phyloP scores from a whole-genome alignment of 2,888 invertebrate genomes.

The Argyra leucocephala region DNA sequence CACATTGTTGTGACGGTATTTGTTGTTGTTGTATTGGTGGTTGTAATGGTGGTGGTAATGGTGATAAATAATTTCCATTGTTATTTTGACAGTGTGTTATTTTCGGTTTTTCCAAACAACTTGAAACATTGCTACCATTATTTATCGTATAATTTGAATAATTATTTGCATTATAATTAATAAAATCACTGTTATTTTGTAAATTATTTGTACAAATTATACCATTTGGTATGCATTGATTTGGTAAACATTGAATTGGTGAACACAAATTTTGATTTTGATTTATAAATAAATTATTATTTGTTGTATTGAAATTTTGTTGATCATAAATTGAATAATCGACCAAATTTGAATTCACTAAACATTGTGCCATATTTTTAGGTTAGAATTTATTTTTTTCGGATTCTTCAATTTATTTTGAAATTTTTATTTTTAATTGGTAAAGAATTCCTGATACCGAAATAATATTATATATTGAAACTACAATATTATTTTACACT shows the following conservation, averaged over 20 bases:
- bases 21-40: conserved; percentile 16
- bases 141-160: background rate
- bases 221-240: background rate
- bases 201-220: background rate
- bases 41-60: conserved; percentile 22
- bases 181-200: background rate
- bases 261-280: no score
- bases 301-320: background rate
- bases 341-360: background rate
- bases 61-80: conserved; percentile 22
- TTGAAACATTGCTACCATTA: background rate
- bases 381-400: background rate
- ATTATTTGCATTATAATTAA: background rate
- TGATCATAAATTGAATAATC: background rate
- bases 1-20: background rate
- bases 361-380: background rate
- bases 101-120: background rate
- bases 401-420: background rate
- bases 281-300: background rate
- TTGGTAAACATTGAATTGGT: no score
- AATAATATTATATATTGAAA: no score
- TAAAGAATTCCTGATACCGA: background rate
- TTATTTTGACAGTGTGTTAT: conserved; percentile 17
- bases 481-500: background rate
- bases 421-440: background rate